phyloP scores from a whole-genome alignment of 2,888 invertebrate genomes.

The Campaea margaritaria region DNA sequence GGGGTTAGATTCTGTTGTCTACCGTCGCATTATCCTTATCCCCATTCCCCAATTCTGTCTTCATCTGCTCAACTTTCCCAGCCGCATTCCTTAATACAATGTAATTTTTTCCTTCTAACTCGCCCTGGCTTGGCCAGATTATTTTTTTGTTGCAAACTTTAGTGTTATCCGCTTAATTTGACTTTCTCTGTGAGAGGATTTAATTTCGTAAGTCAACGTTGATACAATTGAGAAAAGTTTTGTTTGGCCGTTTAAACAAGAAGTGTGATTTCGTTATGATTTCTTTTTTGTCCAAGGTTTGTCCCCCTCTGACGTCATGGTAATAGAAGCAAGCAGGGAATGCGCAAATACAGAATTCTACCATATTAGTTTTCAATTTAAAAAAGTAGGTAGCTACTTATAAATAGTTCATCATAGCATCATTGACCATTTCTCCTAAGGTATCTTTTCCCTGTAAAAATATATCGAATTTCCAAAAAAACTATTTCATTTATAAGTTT shows the following conservation, averaged over 20 bases:
- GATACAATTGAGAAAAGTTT: constrained; percentile 38
- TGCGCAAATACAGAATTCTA: not conserved
- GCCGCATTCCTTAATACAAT: constrained; percentile 69
- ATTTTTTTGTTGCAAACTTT: constrained; percentile 52
- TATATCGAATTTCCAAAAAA: too few species aligned
- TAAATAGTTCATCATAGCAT: too few species aligned
- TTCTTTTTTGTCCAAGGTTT: constrained; percentile 42
- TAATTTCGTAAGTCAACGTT: constrained; percentile 46
- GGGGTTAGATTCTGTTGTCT: constrained; percentile 6
- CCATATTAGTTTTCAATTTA: too few species aligned
- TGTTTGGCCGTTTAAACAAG: constrained; percentile 29
- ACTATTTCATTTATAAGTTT: too few species aligned
- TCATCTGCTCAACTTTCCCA: constrained; percentile 57
- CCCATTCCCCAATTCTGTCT: constrained; percentile 61
- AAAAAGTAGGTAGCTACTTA: too few species aligned
- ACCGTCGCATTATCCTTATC: constrained; percentile 46
- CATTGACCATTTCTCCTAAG: too few species aligned
- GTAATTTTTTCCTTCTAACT: constrained; percentile 57
- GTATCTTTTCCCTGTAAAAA: too few species aligned
- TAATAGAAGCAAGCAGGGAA: not conserved
- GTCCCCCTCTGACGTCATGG: not conserved
- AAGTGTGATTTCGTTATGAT: constrained; percentile 34
- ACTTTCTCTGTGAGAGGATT: constrained; percentile 46
- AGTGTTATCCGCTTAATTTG: constrained; percentile 48
- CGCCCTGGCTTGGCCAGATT: constrained; percentile 44